Conservation (phyloP, 2,797 vertebrate species). For the Arctocebus calabarensis region DNA sequence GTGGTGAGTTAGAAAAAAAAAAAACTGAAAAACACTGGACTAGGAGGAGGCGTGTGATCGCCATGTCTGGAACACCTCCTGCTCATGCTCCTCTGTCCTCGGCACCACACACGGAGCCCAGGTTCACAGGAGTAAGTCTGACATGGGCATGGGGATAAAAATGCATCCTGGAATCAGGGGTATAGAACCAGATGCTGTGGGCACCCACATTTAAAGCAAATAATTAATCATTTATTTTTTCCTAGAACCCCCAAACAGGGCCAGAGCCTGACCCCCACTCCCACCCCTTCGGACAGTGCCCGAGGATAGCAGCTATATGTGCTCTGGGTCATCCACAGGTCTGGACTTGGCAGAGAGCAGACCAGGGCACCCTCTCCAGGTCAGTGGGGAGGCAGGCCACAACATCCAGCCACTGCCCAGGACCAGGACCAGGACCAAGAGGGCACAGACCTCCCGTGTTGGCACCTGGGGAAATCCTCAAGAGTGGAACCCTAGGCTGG, state of each 20-base stretch:
- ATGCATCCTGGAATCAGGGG: neutral
- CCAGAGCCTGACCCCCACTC: neutral
- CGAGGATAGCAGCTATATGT: neutral
- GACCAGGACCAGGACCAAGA: neutral
- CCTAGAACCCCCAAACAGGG: neutral
- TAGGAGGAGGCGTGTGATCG: rapidly evolving
- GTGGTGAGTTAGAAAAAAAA: too few relatives aligned
- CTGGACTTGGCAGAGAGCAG: neutral
- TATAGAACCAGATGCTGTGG: neutral
- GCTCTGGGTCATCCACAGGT: neutral
- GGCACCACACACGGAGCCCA: rapidly evolving
- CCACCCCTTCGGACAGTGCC: neutral
- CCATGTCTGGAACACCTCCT: neutral
- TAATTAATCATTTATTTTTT: neutral
- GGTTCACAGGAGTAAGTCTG: neutral
- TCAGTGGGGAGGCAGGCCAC: neutral
- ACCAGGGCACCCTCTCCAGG: neutral
- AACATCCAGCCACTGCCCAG: neutral
- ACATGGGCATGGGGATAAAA: neutral
- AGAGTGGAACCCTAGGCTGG: neutral
- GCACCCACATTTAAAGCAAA: neutral
- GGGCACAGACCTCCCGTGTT: neutral
- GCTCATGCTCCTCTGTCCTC: neutral
- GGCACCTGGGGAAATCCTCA: neutral
- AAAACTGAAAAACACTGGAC: too few relatives aligned